Evolutionary conservation across 2,797 vertebrate species (phyloP).

Genomic region (Centropyge bicolor): DNA sequence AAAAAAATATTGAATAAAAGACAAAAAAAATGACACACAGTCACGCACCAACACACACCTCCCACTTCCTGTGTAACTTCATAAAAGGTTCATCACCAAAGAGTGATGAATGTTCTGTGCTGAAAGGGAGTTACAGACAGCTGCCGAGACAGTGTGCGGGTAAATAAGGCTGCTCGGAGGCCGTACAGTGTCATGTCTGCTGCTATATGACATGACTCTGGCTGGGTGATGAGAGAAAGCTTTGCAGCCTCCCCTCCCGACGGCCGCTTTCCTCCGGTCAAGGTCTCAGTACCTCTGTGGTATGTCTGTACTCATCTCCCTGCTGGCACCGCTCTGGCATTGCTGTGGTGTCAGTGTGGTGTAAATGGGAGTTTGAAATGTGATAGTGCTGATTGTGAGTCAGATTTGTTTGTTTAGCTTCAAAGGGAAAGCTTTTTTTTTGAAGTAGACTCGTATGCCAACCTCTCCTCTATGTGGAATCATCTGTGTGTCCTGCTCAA

Average conservation of each 20-base stretch:
- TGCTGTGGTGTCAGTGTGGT: slow-evolving; percentile 64
- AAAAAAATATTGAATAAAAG: slow-evolving; percentile 21
- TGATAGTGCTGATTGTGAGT: slow-evolving; percentile 67
- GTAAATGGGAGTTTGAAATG: slow-evolving; percentile 70
- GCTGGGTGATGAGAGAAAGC: slow-evolving; percentile 37
- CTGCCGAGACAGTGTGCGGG: slow-evolving; percentile 65
- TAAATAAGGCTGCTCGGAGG: slow-evolving; percentile 66
- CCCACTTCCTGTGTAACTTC: slow-evolving; percentile 55
- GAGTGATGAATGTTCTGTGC: slow-evolving; percentile 70
- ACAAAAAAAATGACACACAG: slow-evolving; percentile 22
- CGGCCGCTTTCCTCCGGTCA: slow-evolving; percentile 43
- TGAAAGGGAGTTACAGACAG: slow-evolving; percentile 81
- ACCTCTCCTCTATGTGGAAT: slow-evolving; percentile 26
- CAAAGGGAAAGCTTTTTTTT: slow-evolving; percentile 31
- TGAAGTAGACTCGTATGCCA: neutral
- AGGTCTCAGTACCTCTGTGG: slow-evolving; percentile 62
- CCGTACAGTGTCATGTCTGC: slow-evolving; percentile 41
- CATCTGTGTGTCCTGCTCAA: slow-evolving; percentile 10
- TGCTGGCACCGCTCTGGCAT: slow-evolving; percentile 59
- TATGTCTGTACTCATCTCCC: slow-evolving; percentile 46
- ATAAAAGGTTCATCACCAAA: slow-evolving; percentile 71
- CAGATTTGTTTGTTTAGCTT: slow-evolving; percentile 69
- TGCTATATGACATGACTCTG: slow-evolving; percentile 31
- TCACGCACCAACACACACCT: slow-evolving; percentile 38
- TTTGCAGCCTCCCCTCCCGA: slow-evolving; percentile 8